phyloP scores from a whole-genome alignment of 1,140 invertebrate species.

The Dendroctonus valens region DNA sequence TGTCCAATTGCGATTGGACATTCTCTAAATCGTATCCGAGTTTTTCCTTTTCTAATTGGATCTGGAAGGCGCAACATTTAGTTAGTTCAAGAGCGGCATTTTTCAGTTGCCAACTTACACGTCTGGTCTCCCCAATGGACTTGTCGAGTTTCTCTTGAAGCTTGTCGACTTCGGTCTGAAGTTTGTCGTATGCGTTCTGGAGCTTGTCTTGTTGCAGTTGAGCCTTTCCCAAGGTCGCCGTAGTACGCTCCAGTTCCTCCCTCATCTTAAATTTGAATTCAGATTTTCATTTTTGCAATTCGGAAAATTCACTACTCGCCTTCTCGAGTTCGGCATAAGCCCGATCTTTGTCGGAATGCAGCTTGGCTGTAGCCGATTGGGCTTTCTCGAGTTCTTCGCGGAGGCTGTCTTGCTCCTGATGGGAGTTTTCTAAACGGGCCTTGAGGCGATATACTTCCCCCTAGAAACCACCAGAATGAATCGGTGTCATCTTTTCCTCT shows the following conservation, averaged over 20 bases:
- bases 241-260: conserved; percentile 85
- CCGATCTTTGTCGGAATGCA: conserved; percentile 86
- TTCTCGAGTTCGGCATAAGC: conserved; percentile 83
- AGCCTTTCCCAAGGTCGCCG: conserved; percentile 83
- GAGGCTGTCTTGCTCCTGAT: conserved; percentile 88
- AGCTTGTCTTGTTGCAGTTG: conserved; percentile 88
- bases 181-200: conserved; percentile 82
- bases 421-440: conserved; percentile 90
- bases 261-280: conserved; percentile 46
- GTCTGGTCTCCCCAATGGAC: conserved; percentile 73
- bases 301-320: conserved; percentile 2
- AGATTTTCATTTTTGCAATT: background rate
- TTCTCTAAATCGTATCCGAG: conserved; percentile 85
- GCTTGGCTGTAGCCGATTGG: conserved; percentile 69
- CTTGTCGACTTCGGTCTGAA: conserved; percentile 88
- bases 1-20: conserved; percentile 85
- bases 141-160: conserved; percentile 84
- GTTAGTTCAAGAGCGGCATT: background rate
- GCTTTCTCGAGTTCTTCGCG: conserved; percentile 86
- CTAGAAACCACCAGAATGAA: conserved; percentile 1
- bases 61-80: conserved; percentile 51
- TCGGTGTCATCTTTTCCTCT: too few relatives aligned
- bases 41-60: conserved; percentile 89
- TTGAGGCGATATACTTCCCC: conserved; percentile 91
- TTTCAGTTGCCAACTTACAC: conserved; percentile 57